Evolutionary conservation across 2,797 vertebrate species (phyloP).

Genomic region (Pelodytes ibericus): DNA sequence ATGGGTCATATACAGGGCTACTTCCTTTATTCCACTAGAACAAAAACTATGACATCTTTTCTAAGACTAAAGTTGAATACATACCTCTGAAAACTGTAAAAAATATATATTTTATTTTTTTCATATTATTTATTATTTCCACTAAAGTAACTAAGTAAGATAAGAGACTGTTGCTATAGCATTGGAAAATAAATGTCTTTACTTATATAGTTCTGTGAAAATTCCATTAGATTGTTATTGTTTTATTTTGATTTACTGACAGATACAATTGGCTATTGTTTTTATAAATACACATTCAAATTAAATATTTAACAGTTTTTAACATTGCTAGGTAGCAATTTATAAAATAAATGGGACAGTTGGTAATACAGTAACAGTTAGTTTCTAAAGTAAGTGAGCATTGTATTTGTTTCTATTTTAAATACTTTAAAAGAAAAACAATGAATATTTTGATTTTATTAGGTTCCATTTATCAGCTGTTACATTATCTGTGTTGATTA

Average conservation of each 20-base stretch:
- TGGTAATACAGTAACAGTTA: no score
- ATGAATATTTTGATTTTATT: no score
- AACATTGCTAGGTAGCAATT: constrained; percentile 3
- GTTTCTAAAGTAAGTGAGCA: no score
- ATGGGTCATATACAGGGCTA: not conserved
- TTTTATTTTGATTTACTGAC: constrained; percentile 26
- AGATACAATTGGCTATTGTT: not conserved
- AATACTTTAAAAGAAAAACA: no score
- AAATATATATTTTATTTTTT: not conserved
- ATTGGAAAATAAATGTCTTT: constrained; percentile 9
- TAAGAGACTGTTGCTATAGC: constrained; percentile 11
- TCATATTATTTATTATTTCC: not conserved
- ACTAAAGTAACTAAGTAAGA: constrained; percentile 17
- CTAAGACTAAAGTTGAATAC: not conserved
- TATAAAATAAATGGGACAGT: not conserved
- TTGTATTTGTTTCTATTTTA: no score
- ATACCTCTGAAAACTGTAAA: not conserved
- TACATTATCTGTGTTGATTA: no score
- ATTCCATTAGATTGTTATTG: constrained; percentile 12
- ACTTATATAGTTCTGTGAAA: not conserved
- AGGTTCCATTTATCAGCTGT: no score
- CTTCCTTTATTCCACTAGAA: not conserved
- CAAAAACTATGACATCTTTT: constrained; percentile 10
- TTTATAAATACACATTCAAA: constrained; percentile 4
- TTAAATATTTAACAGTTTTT: constrained; percentile 13